phyloP scores from a whole-genome alignment of 2,888 invertebrate species.

The Athalia circularis region DNA sequence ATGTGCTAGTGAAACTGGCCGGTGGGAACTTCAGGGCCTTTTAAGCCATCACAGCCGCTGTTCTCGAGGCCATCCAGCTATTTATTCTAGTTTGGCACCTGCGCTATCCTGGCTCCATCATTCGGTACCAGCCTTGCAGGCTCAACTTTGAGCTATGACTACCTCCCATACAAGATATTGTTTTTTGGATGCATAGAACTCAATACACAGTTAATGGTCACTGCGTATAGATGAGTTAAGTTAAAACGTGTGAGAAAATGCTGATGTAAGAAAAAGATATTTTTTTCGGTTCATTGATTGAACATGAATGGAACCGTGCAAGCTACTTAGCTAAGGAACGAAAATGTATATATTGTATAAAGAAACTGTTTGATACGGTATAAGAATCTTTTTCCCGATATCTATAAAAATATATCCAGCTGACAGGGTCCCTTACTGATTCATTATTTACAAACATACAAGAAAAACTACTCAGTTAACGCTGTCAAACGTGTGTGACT shows the following conservation, averaged over 20 bases:
- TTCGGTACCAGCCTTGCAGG: conserved; percentile 69
- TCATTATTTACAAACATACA: background rate
- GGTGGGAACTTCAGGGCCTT: conserved; percentile 80
- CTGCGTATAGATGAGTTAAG: too few relatives aligned
- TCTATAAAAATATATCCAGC: conserved; percentile 53
- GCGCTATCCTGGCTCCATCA: conserved; percentile 69
- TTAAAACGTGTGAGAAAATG: background rate
- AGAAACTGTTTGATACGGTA: conserved; percentile 68
- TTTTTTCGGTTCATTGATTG: background rate
- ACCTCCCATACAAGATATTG: conserved; percentile 15
- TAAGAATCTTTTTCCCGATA: conserved; percentile 58
- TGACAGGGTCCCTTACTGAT: conserved; percentile 58
- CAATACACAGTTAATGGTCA: conserved; percentile 23
- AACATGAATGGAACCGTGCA: conserved; percentile 7
- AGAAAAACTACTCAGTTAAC: background rate
- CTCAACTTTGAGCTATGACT: conserved; percentile 57
- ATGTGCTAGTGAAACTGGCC: conserved; percentile 77
- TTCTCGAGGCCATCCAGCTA: conserved; percentile 78
- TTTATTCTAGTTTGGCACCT: conserved; percentile 74
- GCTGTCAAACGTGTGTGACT: background rate
- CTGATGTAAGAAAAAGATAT: background rate
- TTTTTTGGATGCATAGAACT: conserved; percentile 23
- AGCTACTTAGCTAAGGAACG: conserved; percentile 54
- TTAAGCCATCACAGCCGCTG: conserved; percentile 79
- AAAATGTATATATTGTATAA: conserved; percentile 71